These are phyloP conservation scores for Dolichoris vasculosae DNA, from an alignment of 1,140 invertebrate genomes.

Conservation along the genomic window DNA sequence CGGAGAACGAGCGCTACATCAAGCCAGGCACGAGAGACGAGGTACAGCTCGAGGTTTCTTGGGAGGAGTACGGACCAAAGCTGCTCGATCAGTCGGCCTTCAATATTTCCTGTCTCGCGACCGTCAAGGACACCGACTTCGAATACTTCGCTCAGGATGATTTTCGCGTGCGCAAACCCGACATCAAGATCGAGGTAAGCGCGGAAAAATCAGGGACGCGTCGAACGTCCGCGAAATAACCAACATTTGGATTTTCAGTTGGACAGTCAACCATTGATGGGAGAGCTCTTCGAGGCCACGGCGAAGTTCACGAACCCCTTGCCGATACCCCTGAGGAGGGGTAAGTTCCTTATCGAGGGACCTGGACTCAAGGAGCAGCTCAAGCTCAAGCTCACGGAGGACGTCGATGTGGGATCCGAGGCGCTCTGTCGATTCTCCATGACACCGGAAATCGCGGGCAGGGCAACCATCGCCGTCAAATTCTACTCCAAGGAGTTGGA, in stretches of 20 bases:
- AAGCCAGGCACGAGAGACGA: constrained; percentile 80
- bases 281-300: constrained; percentile 79
- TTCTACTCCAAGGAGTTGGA: constrained; percentile 87
- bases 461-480: constrained; percentile 85
- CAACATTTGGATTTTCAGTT: constrained; percentile 59
- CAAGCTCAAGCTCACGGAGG: constrained; percentile 80
- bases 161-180: constrained; percentile 90
- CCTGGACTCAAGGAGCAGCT: constrained; percentile 83
- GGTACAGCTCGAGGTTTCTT: constrained; percentile 82
- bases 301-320: constrained; percentile 89
- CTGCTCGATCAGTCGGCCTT: constrained; percentile 88
- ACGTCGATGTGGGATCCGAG: constrained; percentile 78
- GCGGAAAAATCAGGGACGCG: not conserved
- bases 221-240: not conserved
- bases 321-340: constrained; percentile 83
- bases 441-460: constrained; percentile 81
- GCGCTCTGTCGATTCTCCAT: constrained; percentile 83
- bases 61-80: constrained; percentile 85
- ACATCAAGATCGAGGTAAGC: constrained; percentile 86
- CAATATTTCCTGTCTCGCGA: constrained; percentile 87
- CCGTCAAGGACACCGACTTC: constrained; percentile 87
- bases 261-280: constrained; percentile 78
- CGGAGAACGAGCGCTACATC: constrained; percentile 79
- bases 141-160: constrained; percentile 94
- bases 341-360: constrained; percentile 86